Evolutionary conservation across 2,888 invertebrate species (phyloP).

Genomic region (Suillia variegata): DNA sequence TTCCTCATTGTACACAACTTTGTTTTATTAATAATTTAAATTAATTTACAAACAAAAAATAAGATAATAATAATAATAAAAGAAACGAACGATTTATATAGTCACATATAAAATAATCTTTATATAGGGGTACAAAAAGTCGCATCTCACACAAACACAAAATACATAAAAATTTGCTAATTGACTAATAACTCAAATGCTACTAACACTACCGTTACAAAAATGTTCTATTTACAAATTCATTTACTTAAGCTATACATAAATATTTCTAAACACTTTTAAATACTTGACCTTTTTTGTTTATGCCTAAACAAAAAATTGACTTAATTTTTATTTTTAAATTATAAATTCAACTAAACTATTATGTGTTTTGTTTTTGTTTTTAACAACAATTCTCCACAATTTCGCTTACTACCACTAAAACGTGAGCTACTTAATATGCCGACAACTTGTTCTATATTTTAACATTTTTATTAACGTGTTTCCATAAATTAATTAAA

Average conservation of each 20-base stretch:
- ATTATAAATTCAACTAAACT: conserved; percentile 11
- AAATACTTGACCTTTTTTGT: conserved; percentile 1
- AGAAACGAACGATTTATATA: conserved; percentile 29
- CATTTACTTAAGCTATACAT: conserved; percentile 6
- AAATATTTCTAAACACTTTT: not conserved
- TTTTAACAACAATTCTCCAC: too few relatives aligned
- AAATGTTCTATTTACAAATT: conserved; percentile 7
- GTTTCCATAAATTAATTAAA: not conserved
- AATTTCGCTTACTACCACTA: not conserved
- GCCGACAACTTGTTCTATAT: conserved; percentile 1
- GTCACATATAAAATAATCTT: conserved; percentile 34
- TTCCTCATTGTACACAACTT: too few relatives aligned
- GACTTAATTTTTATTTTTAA: not conserved
- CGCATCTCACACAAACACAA: conserved; percentile 15
- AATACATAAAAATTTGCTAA: conserved; percentile 45
- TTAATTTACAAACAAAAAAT: conserved; percentile 13
- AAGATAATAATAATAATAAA: conserved; percentile 28
- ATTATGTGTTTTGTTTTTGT: not conserved
- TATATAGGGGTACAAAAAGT: conserved; percentile 16
- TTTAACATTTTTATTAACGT: not conserved
- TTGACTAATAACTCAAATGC: conserved; percentile 47
- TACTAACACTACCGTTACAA: conserved; percentile 30
- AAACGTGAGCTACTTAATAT: not conserved
- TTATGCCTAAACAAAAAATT: not conserved
- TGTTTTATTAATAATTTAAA: too few relatives aligned